Evolutionary conservation across 1,140 invertebrate species (phyloP).

Genomic region (Papilio machaon): DNA sequence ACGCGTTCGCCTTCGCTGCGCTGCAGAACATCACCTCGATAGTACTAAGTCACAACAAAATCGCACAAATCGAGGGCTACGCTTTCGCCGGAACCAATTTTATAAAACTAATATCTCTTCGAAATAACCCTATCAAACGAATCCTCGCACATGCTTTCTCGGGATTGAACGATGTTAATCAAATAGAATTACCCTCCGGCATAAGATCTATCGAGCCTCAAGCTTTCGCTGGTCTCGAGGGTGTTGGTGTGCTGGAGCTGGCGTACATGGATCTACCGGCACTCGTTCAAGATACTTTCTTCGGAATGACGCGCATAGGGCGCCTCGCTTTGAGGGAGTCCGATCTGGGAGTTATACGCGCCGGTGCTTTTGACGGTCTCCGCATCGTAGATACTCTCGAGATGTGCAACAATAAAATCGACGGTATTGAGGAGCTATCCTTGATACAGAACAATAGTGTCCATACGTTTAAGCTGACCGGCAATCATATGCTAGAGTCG

Average conservation of each 20-base stretch:
- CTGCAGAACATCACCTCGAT: conserved; percentile 90
- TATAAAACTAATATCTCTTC: conserved; percentile 88
- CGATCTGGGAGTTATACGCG: conserved; percentile 88
- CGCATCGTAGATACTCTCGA: conserved; percentile 86
- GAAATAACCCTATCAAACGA: conserved; percentile 89
- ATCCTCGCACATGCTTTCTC: conserved; percentile 90
- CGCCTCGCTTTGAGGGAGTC: conserved; percentile 89
- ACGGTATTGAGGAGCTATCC: conserved; percentile 88
- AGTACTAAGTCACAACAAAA: conserved; percentile 89
- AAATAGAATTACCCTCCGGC: conserved; percentile 89
- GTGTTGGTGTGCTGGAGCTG: conserved; percentile 88
- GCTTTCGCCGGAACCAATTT: conserved; percentile 92
- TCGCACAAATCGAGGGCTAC: conserved; percentile 88
- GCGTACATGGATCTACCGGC: conserved; percentile 91
- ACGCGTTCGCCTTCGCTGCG: conserved; percentile 91
- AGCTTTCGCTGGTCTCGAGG: conserved; percentile 90
- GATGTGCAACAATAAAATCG: conserved; percentile 92
- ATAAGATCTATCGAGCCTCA: conserved; percentile 88
- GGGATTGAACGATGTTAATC: conserved; percentile 89
- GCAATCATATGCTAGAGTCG: conserved; percentile 90
- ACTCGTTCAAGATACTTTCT: conserved; percentile 87
- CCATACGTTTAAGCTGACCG: conserved; percentile 86
- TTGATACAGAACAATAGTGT: conserved; percentile 87
- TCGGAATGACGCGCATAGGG: conserved; percentile 88
- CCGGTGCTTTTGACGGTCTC: conserved; percentile 88